A percentile compares a stretch with the other conserved stretches of the same genome.
Conservation (phyloP, 2,888 invertebrate genomes). For the Ctena decussata region DNA sequence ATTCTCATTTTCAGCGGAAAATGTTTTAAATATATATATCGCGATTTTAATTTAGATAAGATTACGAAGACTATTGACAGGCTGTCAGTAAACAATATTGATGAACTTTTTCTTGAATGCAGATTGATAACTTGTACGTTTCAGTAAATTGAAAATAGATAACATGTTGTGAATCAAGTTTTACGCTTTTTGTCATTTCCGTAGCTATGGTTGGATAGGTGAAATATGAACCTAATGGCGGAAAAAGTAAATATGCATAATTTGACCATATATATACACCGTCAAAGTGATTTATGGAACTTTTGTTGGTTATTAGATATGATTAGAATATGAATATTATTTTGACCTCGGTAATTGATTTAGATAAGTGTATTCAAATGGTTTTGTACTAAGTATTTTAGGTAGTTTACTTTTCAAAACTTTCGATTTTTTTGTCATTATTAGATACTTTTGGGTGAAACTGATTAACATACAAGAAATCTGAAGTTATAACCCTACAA, state of each 20-base stretch:
- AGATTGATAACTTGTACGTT: not conserved
- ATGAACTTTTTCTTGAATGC: not conserved
- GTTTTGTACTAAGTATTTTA: too few relatives aligned
- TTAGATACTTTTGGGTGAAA: too few relatives aligned
- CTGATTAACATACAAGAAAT: too few relatives aligned
- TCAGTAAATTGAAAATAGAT: too few relatives aligned
- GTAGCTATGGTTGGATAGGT: not conserved
- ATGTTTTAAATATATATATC: not conserved
- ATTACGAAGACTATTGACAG: not conserved
- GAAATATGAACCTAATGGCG: not conserved
- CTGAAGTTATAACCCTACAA: too few relatives aligned
- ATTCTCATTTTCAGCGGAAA: not conserved
- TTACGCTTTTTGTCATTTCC: not conserved
- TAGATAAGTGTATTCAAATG: not conserved
- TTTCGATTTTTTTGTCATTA: too few relatives aligned
- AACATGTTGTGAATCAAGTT: too few relatives aligned
- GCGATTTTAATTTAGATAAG: slow-evolving; percentile 2
- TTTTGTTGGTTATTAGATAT: not conserved
- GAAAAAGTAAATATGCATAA: not conserved
- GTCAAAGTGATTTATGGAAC: not conserved
- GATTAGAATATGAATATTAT: too few relatives aligned
- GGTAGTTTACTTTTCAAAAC: too few relatives aligned
- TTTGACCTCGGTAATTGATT: not conserved
- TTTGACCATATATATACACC: not conserved
- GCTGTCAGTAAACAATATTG: not conserved